Evolutionary conservation across 2,888 invertebrate genomes (phyloP), one percentile per base, ranked within the genome.

Genomic region (Leucoma salicis): DNA sequence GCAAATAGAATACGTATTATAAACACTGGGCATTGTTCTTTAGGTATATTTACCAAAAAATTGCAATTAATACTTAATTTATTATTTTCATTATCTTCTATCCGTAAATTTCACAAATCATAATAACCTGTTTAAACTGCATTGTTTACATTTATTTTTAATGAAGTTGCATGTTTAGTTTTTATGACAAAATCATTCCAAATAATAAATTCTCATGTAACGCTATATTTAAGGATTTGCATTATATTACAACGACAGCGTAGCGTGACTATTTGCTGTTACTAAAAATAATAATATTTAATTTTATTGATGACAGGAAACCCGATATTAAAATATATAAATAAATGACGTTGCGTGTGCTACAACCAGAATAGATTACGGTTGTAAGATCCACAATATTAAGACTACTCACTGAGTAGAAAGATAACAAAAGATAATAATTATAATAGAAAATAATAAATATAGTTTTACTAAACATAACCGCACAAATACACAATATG

Each of bases 131-230:
- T 28, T 29, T 6, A 31, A 29, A 12, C 7, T 35, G 29, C 39
- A 29, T 11, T 29, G 34, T 24, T 35, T 34, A 28, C 14, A 21
- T 40, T 15, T 13, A 18, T 40, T 34, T 40, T 35, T 40, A 24
- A 35, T 14, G 24, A 18, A 1, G 21, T 24, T 7, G 31, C 18
- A 18, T 28, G 13, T 27, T 36, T 29, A 31, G 13, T 31, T 36
- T n/a, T 24, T 27, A 24, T 37, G 14, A 31, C 37, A 24, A 24
- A 13, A 18, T 13, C 2, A 11, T 18, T 36, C 28, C 18, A 36
- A 16, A 29, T 29, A 21, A 29, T 29, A 13, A 29, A 29, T 29
- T 13, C 12, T 5, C 5, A 13, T 29, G 29, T 29, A 8, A 29
- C 13, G 29, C 29, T 29, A 13, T 29, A 12, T 13, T 27, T 10